Evolutionary conservation across 2,888 invertebrate genomes (phyloP).

Genomic region (Arrhopalites spinosus): DNA sequence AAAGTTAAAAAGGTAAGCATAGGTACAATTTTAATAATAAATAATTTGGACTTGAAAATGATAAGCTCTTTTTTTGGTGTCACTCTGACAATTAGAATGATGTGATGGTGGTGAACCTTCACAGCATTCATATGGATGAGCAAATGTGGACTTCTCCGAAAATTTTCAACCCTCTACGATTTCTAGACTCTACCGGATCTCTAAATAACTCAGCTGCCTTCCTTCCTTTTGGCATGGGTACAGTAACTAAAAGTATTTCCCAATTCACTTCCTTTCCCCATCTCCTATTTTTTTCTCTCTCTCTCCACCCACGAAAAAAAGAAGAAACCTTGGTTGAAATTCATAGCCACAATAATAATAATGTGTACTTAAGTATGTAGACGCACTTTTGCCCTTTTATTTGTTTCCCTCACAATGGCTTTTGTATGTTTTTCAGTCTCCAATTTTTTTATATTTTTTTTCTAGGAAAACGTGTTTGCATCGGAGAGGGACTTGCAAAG

Average conservation of each 20-base stretch:
- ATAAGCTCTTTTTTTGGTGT: not conserved
- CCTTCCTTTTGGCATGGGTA: conserved; percentile 54
- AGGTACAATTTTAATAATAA: not conserved
- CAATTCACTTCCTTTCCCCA: not conserved
- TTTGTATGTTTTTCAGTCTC: not conserved
- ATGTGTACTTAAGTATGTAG: too few relatives aligned
- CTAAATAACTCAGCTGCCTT: conserved; percentile 37
- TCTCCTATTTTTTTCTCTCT: not conserved
- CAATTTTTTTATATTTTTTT: conserved; percentile 6
- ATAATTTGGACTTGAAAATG: not conserved
- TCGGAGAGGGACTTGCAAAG: conserved; percentile 49
- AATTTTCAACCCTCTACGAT: conserved; percentile 46
- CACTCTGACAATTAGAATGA: conserved; percentile 39
- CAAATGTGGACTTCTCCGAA: conserved; percentile 42
- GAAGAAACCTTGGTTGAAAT: too few relatives aligned
- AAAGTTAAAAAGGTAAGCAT: conserved; percentile 43
- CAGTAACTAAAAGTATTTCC: conserved; percentile 17
- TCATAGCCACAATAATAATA: too few relatives aligned
- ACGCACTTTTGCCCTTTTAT: too few relatives aligned
- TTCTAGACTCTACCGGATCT: conserved; percentile 43
- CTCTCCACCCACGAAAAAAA: not conserved
- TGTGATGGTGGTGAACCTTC: conserved; percentile 47
- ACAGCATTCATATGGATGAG: conserved; percentile 50
- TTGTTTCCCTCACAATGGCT: not conserved
- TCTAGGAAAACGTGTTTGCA: conserved; percentile 48